Percentiles rank a stretch among this genome's conserved stretches.
Conservation (phyloP, 2,113 vertebrate genomes). For the Neomonachus schauinslandi region DNA sequence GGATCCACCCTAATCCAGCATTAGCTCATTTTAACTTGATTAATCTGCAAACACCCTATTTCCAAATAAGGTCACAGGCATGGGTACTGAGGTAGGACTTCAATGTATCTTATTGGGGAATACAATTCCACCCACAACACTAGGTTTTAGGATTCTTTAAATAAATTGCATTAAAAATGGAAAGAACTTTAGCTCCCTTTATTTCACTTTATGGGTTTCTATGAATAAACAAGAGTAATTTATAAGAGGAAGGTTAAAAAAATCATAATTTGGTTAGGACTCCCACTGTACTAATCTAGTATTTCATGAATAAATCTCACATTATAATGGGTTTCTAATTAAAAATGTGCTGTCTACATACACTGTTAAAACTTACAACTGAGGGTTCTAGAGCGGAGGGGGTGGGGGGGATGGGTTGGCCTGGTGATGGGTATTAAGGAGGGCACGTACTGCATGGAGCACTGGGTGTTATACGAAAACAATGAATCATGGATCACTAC, state of each 20-base stretch:
- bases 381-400: too few species aligned
- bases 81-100: neutral
- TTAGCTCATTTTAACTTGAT: neutral
- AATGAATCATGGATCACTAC: too few species aligned
- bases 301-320: neutral
- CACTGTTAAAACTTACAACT: neutral
- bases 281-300: neutral
- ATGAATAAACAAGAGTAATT: conserved; percentile 29
- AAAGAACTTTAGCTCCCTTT: neutral
- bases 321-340: neutral
- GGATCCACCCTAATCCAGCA: neutral
- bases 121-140: neutral
- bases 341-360: neutral
- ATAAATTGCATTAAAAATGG: neutral
- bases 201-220: neutral
- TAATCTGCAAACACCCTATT: neutral
- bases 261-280: neutral
- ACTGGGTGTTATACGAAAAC: too few species aligned
- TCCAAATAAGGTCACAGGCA: neutral
- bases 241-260: neutral
- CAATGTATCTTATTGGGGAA: neutral
- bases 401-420: too few species aligned
- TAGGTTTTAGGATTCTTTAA: neutral
- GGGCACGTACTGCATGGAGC: too few species aligned
- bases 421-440: too few species aligned